phyloP scores from a whole-genome alignment of 1,140 invertebrate species.

The Psilanteris sp. region DNA sequence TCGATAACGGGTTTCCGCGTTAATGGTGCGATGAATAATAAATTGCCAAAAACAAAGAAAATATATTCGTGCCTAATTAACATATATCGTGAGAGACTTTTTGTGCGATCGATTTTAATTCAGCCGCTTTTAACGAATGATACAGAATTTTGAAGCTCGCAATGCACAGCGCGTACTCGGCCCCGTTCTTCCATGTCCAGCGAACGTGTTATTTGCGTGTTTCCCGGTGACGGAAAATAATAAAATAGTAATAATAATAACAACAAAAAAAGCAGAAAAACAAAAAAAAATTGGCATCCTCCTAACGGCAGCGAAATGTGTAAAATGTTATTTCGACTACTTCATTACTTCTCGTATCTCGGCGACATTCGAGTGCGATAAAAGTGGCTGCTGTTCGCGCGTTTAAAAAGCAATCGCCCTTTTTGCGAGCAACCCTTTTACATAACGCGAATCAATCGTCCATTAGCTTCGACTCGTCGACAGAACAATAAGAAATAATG shows the following conservation, averaged over 20 bases:
- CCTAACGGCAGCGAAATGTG: too few relatives aligned
- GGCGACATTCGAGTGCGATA: constrained; percentile 38
- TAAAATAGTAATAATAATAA: neutral
- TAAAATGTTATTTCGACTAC: constrained; percentile 36
- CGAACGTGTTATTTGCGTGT: too few relatives aligned
- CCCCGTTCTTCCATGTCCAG: too few relatives aligned
- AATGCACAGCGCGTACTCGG: too few relatives aligned
- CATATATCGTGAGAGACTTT: too few relatives aligned
- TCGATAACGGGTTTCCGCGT: constrained; percentile 52
- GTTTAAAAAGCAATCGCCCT: constrained; percentile 55
- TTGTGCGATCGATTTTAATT: too few relatives aligned
- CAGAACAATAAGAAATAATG: constrained; percentile 69
- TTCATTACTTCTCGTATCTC: constrained; percentile 56
- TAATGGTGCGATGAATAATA: constrained; percentile 44
- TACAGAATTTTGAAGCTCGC: too few relatives aligned
- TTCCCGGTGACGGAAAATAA: neutral
- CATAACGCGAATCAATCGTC: constrained; percentile 65
- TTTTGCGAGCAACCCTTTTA: constrained; percentile 62
- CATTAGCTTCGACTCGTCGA: constrained; percentile 63
- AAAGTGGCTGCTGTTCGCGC: constrained; percentile 52
- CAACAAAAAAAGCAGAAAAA: neutral
- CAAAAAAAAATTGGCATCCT: too few relatives aligned
- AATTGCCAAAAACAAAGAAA: constrained; percentile 43
- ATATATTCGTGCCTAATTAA: neutral
- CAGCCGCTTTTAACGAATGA: too few relatives aligned